Evolutionary conservation across 2,113 vertebrate species (phyloP), one percentile per base, ranked within the genome.

Genomic region (Cyanoliseus patagonus): DNA sequence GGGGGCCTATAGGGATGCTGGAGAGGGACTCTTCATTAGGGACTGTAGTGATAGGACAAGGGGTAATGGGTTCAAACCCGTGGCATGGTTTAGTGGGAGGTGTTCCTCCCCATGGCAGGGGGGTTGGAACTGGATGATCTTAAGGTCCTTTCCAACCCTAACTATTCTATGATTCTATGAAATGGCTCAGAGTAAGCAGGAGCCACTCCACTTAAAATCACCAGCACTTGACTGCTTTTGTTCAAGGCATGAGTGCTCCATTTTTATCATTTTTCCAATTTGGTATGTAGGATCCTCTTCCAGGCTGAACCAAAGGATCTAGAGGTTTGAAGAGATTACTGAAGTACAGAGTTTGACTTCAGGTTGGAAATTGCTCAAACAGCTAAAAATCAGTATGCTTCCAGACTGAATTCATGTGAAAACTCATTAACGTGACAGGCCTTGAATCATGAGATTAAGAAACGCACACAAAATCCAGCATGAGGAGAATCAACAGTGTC

Each of bases 401-500:
- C 23, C 25, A 4, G 82, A 52, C 10, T 31, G 39, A 61, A 70
- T 61, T 49, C 23, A 59, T 12, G 52, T 73, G 78, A n/a, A 72
- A 80, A 81, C 27, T 18, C 22, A 17, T 61, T 46, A 86, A 44
- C 17, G 2, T 53, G 69, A 28, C 53, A 84, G 37, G 42, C 53
- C 41, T 17, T 35, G 19, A 87, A 27, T 53, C 69, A 61, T 39
- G 31, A 75, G 68, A 31, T 66, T 42, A 11, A 72, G 77, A 37
- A 64, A 79, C 1, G 0, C 24, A 23, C 33, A 17, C 86, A 81
- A 55, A 79, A 85, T 11, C 42, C 68, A 81, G 64, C 67, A 35
- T 2, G 42, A 77, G 28, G 10, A 77, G 35, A 22, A 53, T 3
- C 1, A 0, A 7, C 24, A 37, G 46, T 17, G 5, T 18, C 3